These are phyloP conservation scores for Gymnarchus niloticus DNA, from an alignment of 2,113 vertebrate species.

Conservation along the genomic window DNA sequence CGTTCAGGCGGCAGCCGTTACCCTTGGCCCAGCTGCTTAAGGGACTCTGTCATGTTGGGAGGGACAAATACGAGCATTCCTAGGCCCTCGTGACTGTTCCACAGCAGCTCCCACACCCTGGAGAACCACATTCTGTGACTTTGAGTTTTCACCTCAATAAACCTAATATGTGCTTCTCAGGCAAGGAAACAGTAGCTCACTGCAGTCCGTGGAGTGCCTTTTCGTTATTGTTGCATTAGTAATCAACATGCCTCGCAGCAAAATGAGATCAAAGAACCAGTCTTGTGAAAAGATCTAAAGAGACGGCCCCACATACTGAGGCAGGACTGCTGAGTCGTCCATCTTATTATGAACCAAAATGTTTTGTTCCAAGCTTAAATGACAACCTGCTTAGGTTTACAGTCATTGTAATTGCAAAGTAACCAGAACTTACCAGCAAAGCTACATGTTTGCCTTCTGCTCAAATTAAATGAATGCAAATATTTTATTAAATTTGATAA, in stretches of 20 bases:
- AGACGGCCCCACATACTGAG: not conserved
- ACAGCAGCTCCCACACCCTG: not conserved
- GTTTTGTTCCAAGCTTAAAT: too few species aligned
- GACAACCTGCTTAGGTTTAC: not conserved
- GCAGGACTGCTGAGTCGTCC: not conserved
- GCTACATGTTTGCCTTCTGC: not conserved
- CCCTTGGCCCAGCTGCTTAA: conserved; percentile 61
- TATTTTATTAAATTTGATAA: not conserved
- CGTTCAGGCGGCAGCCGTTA: conserved; percentile 77
- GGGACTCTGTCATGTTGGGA: too few species aligned
- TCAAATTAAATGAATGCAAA: not conserved
- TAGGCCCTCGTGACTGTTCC: not conserved
- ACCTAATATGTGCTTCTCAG: not conserved
- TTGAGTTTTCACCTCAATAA: not conserved
- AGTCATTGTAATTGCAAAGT: not conserved
- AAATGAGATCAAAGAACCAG: not conserved
- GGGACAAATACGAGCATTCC: not conserved
- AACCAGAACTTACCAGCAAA: not conserved
- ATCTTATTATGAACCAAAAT: too few species aligned
- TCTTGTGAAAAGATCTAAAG: not conserved
- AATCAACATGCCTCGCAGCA: not conserved
- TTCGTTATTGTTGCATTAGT: too few species aligned
- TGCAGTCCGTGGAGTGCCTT: not conserved
- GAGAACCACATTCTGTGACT: not conserved
- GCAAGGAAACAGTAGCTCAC: not conserved